Percentiles rank a stretch among this genome's conserved stretches.
phyloP scores from a whole-genome alignment of 2,113 vertebrate genomes.

The Maccullochella peelii region DNA sequence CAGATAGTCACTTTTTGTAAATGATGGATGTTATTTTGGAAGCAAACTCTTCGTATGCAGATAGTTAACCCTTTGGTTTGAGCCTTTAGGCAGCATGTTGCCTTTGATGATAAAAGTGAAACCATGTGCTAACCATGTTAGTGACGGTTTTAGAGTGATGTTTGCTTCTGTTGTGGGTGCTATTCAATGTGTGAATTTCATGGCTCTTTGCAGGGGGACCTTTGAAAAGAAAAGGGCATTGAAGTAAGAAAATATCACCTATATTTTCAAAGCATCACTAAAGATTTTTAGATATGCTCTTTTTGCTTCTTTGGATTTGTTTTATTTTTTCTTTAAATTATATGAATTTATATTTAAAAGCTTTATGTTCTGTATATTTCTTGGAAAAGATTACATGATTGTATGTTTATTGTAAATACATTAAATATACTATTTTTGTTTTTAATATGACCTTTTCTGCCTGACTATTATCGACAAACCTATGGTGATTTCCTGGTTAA shows the following conservation, averaged over 20 bases:
- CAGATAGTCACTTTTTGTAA: conserved; percentile 8
- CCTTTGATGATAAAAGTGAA: conserved; percentile 63
- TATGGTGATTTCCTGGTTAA: neutral
- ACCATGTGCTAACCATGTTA: conserved; percentile 69
- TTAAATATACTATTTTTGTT: conserved; percentile 85
- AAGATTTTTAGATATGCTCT: conserved; percentile 69
- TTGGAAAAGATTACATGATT: conserved; percentile 81
- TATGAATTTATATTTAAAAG: conserved; percentile 77
- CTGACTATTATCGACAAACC: conserved; percentile 15
- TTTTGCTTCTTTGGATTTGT: conserved; percentile 58
- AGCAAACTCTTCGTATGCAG: conserved; percentile 69
- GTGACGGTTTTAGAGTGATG: conserved; percentile 60
- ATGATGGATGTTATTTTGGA: conserved; percentile 50
- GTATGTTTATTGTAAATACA: conserved; percentile 85
- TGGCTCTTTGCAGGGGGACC: conserved; percentile 56
- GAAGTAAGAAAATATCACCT: conserved; percentile 73
- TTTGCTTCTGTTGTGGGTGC: conserved; percentile 49
- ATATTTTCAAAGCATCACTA: conserved; percentile 72
- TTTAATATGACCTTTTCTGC: conserved; percentile 58
- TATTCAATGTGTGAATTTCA: conserved; percentile 58
- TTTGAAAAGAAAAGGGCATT: conserved; percentile 59
- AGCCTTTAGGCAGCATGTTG: conserved; percentile 75
- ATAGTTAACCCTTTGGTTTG: conserved; percentile 52
- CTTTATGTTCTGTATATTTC: conserved; percentile 79
- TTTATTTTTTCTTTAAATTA: conserved; percentile 57